Conservation (phyloP, 2,888 invertebrate genomes). For the Leptothorax acervorum region DNA sequence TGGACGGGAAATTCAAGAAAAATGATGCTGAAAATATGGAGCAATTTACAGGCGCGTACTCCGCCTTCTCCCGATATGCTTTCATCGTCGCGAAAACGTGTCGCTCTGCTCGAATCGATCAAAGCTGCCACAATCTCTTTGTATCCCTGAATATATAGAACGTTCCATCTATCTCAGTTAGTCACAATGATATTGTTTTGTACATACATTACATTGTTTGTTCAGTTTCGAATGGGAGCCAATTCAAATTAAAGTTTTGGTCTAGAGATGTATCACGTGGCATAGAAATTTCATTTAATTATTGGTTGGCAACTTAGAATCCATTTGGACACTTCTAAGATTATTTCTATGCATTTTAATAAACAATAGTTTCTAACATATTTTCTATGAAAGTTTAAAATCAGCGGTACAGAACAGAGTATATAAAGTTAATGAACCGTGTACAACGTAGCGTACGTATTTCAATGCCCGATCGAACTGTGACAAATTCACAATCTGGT, state of each 20-base stretch:
- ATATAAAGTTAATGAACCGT: slow-evolving; percentile 24
- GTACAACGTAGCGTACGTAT: background rate
- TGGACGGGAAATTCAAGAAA: slow-evolving; percentile 60
- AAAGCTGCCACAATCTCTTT: slow-evolving; percentile 36
- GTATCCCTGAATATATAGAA: slow-evolving; percentile 5
- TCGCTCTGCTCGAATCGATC: slow-evolving; percentile 41
- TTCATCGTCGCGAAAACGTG: slow-evolving; percentile 46
- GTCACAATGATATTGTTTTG: slow-evolving; percentile 26
- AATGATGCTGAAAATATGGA: slow-evolving; percentile 64
- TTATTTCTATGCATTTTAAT: background rate
- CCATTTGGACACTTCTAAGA: background rate
- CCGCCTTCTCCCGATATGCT: slow-evolving; percentile 41
- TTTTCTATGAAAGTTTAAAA: background rate
- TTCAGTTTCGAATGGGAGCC: background rate
- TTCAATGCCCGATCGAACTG: background rate
- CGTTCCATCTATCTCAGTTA: slow-evolving; percentile 26
- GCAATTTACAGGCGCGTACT: slow-evolving; percentile 56
- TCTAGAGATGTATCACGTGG: background rate
- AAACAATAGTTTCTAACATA: background rate
- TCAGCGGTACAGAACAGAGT: background rate
- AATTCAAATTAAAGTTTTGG: background rate
- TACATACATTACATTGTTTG: background rate
- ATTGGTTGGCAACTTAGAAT: background rate
- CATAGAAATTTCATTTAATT: background rate
- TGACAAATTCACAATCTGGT: slow-evolving; percentile 35